Evolutionary conservation across 64 coral and sea anemone species (phyloP), one percentile per base, ranked within the genome.

Genomic region (Cladopsammia gracilis): DNA sequence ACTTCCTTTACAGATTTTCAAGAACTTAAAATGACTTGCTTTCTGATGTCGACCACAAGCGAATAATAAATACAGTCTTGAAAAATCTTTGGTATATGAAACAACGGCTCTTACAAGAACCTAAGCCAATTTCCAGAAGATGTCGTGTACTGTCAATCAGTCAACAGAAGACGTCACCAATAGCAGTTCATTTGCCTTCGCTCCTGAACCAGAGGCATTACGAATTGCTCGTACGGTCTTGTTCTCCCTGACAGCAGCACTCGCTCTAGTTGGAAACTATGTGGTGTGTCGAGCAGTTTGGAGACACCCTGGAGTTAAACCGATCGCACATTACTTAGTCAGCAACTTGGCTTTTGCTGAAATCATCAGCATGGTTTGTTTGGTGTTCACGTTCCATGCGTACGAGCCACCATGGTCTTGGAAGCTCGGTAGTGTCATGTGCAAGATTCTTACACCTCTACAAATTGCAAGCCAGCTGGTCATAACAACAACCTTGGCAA

Each of bases 341-440:
- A 94, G 92, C 7, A 94, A 91, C 25, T 89, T 98, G 47, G 92
- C 92, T 11, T 70, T 81, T 19, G 96, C 96, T 15, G 96, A 98
- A 64, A 93, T 98, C 5, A 76, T 93, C 44, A 83, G 86, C 73
- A 94, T 88, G 2, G 0, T 83, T 3, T 79, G 82, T 7, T n/a
- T 94, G 19, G 76, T 75, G 42, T 94, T 94, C 19, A 64, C 64
- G 42, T 74, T 73, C n/a, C 75, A 86, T 47, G 73, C 78, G 24
- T 83, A 98, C n/a, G 96, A 98, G 19, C 25, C 73, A 48, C 62
- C 73, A 34, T 76, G 79, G 25, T 76, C 85, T 49, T 98, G 96
- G 96, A 50, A 73, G n/a, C 90, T 98, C 24, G 96, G 96, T 7
- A 67, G 57, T n/a, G 53, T 77, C 52, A 82, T 94, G 88, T 98